Evolutionary conservation across 2,113 vertebrate species (phyloP).

Genomic region (Sebastes fasciatus): DNA sequence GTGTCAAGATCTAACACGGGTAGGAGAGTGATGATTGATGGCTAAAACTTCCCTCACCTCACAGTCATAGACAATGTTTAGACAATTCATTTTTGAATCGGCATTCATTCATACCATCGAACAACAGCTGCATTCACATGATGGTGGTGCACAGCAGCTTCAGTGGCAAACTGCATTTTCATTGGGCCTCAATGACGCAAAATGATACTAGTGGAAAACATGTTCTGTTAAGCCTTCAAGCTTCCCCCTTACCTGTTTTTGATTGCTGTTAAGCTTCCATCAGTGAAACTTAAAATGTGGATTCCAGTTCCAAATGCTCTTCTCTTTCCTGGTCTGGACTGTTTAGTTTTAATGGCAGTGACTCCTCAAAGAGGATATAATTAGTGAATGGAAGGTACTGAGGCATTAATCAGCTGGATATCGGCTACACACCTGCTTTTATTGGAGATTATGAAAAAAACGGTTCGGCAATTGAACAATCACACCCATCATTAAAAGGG

Average conservation of each 20-base stretch:
- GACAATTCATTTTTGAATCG: not conserved
- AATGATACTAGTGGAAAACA: not conserved
- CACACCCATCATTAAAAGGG: not conserved
- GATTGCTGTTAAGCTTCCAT: not conserved
- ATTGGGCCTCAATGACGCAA: not conserved
- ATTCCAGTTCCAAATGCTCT: not conserved
- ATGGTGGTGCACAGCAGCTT: not conserved
- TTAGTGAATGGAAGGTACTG: not conserved
- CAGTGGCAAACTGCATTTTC: constrained; percentile 6
- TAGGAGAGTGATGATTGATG: constrained; percentile 88
- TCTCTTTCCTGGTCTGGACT: not conserved
- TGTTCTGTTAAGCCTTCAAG: not conserved
- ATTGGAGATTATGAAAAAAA: not conserved
- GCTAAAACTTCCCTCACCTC: constrained; percentile 80
- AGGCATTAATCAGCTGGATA: not conserved
- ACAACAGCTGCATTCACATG: constrained; percentile 34
- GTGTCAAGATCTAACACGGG: constrained; percentile 99
- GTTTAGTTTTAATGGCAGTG: not conserved
- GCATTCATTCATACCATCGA: not conserved
- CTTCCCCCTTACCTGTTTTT: not conserved
- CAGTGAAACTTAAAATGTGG: too few species aligned
- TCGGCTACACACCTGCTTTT: not conserved
- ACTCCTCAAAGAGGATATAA: not conserved
- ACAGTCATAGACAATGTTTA: constrained; percentile 79
- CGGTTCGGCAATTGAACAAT: not conserved